Conservation (phyloP, 1,140 invertebrate genomes). For the Agrypnia vestita region DNA sequence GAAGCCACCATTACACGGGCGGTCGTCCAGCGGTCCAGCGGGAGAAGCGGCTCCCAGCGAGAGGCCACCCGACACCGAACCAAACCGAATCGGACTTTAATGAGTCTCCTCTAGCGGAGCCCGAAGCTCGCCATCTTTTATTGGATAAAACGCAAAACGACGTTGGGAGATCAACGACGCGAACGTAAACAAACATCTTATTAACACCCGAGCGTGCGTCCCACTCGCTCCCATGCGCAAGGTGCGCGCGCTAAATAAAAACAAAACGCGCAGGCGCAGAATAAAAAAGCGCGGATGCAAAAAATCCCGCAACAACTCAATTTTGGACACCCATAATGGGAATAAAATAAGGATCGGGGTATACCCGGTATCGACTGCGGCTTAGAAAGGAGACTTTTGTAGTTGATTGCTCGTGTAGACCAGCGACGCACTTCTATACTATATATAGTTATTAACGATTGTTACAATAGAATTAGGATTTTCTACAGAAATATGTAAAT, state of each 20-base stretch:
- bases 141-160: slow-evolving; percentile 42
- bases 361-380: slow-evolving; percentile 25
- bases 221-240: slow-evolving; percentile 44
- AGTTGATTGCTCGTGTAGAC: background rate
- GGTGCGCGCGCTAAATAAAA: slow-evolving; percentile 51
- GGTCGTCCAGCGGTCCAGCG: background rate
- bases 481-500: too few species aligned
- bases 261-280: slow-evolving; percentile 33
- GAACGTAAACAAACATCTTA: slow-evolving; percentile 62
- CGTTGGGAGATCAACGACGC: slow-evolving; percentile 56
- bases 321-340: slow-evolving; percentile 62
- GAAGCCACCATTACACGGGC: too few species aligned
- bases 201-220: slow-evolving; percentile 57
- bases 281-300: slow-evolving; percentile 48
- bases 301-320: slow-evolving; percentile 61
- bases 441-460: too few species aligned
- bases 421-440: background rate
- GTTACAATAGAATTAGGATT: too few species aligned
- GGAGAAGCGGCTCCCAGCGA: slow-evolving; percentile 26
- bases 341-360: slow-evolving; percentile 50
- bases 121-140: slow-evolving; percentile 45
- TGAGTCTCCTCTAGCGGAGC: slow-evolving; percentile 58
- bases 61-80: slow-evolving; percentile 54
- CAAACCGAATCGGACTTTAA: slow-evolving; percentile 61
- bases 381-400: slow-evolving; percentile 29